Conservation (phyloP, 2,888 invertebrate species). For the Ophion ellenae region DNA sequence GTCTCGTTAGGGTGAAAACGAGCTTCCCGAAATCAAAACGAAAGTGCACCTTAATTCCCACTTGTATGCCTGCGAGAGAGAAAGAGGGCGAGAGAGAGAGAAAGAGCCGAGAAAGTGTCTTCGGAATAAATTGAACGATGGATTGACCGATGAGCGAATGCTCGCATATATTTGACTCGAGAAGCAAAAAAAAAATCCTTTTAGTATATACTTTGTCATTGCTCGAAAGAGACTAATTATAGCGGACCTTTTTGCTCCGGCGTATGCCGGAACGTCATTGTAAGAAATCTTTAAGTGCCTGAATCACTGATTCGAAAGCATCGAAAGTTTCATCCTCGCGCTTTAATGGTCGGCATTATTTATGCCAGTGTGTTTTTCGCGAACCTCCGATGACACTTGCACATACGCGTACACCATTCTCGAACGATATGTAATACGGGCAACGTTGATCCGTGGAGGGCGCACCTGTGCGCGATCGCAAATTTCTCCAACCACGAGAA, state of each 20-base stretch:
- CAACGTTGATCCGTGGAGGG: constrained; percentile 15
- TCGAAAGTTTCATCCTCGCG: constrained; percentile 29
- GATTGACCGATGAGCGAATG: background rate
- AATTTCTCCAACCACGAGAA: constrained; percentile 55
- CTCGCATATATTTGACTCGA: background rate
- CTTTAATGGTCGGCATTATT: constrained; percentile 35
- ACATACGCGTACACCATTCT: background rate
- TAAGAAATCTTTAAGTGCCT: background rate
- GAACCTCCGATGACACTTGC: constrained; percentile 7
- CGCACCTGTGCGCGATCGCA: constrained; percentile 52
- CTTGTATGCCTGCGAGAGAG: background rate
- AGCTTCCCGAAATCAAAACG: constrained; percentile 6
- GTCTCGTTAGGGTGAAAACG: constrained; percentile 9
- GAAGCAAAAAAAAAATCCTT: background rate
- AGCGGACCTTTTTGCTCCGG: background rate
- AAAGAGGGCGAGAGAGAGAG: background rate
- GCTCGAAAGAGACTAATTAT: background rate
- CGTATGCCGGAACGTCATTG: constrained; percentile 16
- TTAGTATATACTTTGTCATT: background rate
- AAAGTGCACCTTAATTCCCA: background rate
- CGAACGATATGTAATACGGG: constrained; percentile 22
- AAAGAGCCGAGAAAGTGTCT: background rate
- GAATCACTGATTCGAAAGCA: constrained; percentile 30
- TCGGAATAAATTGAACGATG: background rate
- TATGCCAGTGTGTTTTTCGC: constrained; percentile 36